phyloP scores from a whole-genome alignment of 2,797 vertebrate genomes.

The Vireo griseus region DNA sequence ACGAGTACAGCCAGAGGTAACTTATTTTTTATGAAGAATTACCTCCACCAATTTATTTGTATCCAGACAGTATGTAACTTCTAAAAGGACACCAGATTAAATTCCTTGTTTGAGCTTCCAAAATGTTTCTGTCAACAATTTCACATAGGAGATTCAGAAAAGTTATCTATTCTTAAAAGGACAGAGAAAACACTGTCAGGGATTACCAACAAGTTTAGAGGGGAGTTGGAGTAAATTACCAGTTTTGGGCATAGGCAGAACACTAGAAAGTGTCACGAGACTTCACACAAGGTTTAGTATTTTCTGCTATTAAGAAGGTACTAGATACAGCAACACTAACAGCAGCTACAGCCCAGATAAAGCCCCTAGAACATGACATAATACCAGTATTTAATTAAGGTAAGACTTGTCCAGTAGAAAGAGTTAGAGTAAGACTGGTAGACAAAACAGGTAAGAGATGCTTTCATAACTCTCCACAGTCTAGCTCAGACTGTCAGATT shows the following conservation, averaged over 20 bases:
- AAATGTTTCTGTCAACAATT: not conserved
- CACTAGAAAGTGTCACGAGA: accelerated
- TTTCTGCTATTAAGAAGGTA: not conserved
- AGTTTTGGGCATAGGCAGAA: not conserved
- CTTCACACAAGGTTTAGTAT: not conserved
- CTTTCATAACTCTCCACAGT: not conserved
- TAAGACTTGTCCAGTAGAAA: not conserved
- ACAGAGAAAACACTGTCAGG: not conserved
- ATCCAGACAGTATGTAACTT: not conserved
- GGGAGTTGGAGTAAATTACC: not conserved
- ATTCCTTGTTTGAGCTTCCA: not conserved
- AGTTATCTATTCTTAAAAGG: not conserved
- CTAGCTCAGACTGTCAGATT: not conserved
- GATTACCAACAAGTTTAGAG: not conserved
- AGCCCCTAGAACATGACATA: not conserved
- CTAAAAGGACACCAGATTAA: not conserved
- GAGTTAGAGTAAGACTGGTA: not conserved
- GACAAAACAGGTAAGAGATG: not conserved
- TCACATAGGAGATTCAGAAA: not conserved
- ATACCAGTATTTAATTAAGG: not conserved
- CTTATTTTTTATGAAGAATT: not conserved
- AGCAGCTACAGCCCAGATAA: not conserved
- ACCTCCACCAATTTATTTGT: not conserved
- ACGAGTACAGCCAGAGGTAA: not conserved
- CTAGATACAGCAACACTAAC: not conserved